Evolutionary conservation across 2,113 vertebrate species (phyloP).

Genomic region (Corythornis madagascariensis): DNA sequence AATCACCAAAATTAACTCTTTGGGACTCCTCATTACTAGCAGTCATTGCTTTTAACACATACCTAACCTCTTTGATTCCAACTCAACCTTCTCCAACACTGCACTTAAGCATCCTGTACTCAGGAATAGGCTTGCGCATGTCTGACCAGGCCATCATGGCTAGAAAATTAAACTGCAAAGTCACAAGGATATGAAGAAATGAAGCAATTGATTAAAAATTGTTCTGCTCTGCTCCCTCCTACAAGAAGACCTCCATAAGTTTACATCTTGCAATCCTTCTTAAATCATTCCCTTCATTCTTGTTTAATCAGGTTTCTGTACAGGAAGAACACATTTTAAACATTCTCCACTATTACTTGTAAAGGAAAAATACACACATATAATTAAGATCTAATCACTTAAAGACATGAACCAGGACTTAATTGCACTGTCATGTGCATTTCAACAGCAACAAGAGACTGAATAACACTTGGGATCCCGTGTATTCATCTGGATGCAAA

Average conservation of each 20-base stretch:
- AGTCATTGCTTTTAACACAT: background rate
- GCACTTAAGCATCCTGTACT: background rate
- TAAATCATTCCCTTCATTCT: background rate
- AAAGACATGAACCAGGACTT: background rate
- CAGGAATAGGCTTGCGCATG: background rate
- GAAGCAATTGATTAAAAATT: background rate
- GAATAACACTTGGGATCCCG: background rate
- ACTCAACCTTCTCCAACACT: background rate
- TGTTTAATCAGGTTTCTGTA: background rate
- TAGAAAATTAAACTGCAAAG: background rate
- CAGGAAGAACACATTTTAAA: background rate
- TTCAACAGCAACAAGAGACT: background rate
- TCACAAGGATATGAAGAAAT: background rate
- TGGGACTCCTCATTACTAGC: background rate
- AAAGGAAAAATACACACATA: background rate
- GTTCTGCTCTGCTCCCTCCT: background rate
- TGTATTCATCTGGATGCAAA: background rate
- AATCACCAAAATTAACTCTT: background rate
- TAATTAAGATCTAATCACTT: conserved; percentile 23
- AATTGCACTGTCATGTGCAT: background rate
- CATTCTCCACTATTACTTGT: background rate
- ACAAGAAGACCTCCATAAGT: background rate
- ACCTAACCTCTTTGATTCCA: background rate
- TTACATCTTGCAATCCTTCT: background rate
- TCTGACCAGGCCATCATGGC: no score